Evolutionary conservation across 2,113 vertebrate genomes (phyloP), one percentile per base, ranked within the genome.

Genomic region (Mesoclemmys tuberculata): DNA sequence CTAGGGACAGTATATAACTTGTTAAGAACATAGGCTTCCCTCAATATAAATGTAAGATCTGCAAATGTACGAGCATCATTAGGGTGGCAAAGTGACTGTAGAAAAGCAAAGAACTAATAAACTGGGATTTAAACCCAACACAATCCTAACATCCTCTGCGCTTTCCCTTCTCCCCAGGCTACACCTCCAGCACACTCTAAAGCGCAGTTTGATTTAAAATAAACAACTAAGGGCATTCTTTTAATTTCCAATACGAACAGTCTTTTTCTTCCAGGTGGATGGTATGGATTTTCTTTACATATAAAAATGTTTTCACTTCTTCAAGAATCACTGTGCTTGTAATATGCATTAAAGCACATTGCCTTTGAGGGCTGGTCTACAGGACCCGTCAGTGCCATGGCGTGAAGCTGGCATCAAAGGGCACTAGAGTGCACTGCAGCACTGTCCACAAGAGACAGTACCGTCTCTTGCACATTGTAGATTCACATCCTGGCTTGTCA

Each of bases 231-330:
- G 10, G 11, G 22, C 19, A 22, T 41, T 90, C 90, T 80, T 86
- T 91, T 90, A 82, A 92, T 94, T 94, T 91, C 64, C 89, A 89
- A 82, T 82, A 87, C 82, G 93, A 96, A 94, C 77, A 5, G 2
- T 81, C 80, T 64, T 79, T 94, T 79, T 46, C 80, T 81, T 11
- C 78, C 6, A 84, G 94, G 90, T 78, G 26, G 0, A 26, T 0
- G 0, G 9, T 7, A 84, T 91, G 93, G 93, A 93, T 97, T 93
- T 93, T 77, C 61, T 82, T 93, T 80, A 52, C 71, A 92, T 13
- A 84, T 91, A 92, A 92, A 71, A 71, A 9, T 21, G 75, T 2
- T 0, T 8, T 92, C 61, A 3, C 49, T 90, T 87, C 92, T 12
- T 0, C 21, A 56, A 61, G 84, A 84, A 90, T 2, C 0, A 18